phyloP scores from a whole-genome alignment of 2,888 invertebrate genomes.

The Oithona nana region DNA sequence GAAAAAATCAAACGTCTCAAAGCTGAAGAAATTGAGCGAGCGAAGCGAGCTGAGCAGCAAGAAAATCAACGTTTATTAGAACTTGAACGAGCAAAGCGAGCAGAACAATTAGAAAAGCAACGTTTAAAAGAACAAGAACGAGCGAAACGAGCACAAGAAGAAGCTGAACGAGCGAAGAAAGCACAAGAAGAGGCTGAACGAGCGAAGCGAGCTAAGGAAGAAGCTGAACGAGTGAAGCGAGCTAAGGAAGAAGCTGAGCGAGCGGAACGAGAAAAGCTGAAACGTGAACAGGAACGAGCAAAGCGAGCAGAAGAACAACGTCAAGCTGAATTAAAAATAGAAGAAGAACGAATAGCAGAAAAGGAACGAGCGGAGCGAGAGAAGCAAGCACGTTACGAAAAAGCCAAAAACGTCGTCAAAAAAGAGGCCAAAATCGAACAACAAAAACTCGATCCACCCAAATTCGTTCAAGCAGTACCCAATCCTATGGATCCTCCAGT shows the following conservation, averaged over 20 bases:
- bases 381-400: constrained; percentile 20
- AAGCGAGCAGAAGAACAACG: constrained; percentile 20
- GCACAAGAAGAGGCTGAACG: constrained; percentile 18
- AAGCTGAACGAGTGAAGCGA: constrained; percentile 23
- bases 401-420: constrained; percentile 21
- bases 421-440: no score
- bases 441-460: no score
- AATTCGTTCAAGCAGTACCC: no score
- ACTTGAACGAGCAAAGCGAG: not conserved
- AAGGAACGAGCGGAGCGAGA: constrained; percentile 17
- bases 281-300: no score
- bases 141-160: constrained; percentile 22
- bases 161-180: constrained; percentile 21
- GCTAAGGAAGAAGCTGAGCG: not conserved
- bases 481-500: no score
- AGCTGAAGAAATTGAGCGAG: no score
- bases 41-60: no score
- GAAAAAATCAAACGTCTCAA: no score
- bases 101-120: not conserved
- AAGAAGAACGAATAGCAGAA: constrained; percentile 19
- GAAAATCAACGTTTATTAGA: no score
- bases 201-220: constrained; percentile 19
- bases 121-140: constrained; percentile 20
- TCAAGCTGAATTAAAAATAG: constrained; percentile 23
- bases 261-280: constrained; percentile 19